phyloP scores from a whole-genome alignment of 2,113 vertebrate species.

The Tinamus guttatus region DNA sequence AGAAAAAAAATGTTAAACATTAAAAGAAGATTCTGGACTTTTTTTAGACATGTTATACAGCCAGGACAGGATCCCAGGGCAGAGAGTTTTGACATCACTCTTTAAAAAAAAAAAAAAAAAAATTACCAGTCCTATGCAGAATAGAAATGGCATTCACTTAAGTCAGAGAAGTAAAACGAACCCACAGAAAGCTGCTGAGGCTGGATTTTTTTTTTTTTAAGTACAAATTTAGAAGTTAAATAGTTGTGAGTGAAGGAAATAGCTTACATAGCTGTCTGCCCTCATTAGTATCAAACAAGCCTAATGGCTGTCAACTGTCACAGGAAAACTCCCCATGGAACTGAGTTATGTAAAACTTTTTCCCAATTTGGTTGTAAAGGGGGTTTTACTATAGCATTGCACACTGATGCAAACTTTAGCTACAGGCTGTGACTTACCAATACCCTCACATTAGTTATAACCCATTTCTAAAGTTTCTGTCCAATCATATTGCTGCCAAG shows the following conservation, averaged over 20 bases:
- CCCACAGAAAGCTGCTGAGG: slow-evolving; percentile 20
- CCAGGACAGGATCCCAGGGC: not conserved
- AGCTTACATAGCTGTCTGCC: slow-evolving; percentile 33
- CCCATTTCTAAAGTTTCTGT: not conserved
- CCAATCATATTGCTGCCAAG: not conserved
- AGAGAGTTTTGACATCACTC: not conserved
- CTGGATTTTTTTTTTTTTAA: slow-evolving; percentile 8
- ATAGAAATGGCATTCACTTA: slow-evolving; percentile 42
- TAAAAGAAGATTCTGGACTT: not conserved
- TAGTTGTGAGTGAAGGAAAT: slow-evolving; percentile 9
- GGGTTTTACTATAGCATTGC: not conserved
- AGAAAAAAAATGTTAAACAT: not conserved
- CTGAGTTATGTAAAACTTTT: slow-evolving; percentile 31
- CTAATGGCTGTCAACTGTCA: slow-evolving; percentile 62
- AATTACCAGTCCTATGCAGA: not conserved
- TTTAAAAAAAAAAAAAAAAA: not conserved
- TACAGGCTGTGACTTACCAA: not conserved
- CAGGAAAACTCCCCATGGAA: not conserved
- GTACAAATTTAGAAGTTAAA: slow-evolving; percentile 57
- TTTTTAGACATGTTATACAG: not conserved
- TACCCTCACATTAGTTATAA: not conserved
- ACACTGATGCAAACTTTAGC: not conserved
- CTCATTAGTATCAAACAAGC: slow-evolving; percentile 39
- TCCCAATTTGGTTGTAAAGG: slow-evolving; percentile 15
- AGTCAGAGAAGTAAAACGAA: slow-evolving; percentile 18